Evolutionary conservation across 2,113 vertebrate species (phyloP), one percentile per base, ranked within the genome.

Genomic region (Sula dactylatra): DNA sequence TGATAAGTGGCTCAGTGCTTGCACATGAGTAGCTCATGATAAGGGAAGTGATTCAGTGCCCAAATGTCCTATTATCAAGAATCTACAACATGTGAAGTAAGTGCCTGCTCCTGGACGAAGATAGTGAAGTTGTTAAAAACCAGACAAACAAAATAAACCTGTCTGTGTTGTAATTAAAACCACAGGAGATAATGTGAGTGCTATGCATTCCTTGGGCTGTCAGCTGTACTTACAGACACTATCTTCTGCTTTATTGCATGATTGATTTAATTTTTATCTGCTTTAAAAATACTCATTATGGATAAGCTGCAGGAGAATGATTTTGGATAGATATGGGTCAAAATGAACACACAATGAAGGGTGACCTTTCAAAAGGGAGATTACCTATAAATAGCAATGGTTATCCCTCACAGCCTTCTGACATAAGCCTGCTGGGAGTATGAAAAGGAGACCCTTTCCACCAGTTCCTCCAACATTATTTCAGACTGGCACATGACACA

Each of bases 311-410:
- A 74, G 72, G n/a, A 85, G 70, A 95, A 84, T 52, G 49, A 78
- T 79, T 95, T 97, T 96, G 86, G 77, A 93, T 72, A 86, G 90
- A 91, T 36, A 86, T 80, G 84, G 71, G 86, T 96, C 1, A 4
- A 85, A 97, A 82, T 9, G 17, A 97, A 89, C 69, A 97, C 81
- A 97, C 95, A 96, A 94, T 95, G 96, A 97, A 98, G 82, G 92
- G 73, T 97, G 96, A 98, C 98, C 97, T 98, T 98, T 97, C 89
- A 70, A 92, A 96, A 93, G 87, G 70, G 81, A 52, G 97, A 98
- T 98, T 97, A 97, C 94, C 96, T 98, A 97, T 97, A 98, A 98
- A 98, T 98, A 98, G 98, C 77, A 85, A 91, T 31, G 70, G 95
- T 98, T 98, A 98, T 98, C 95, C 93, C 88, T 95, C 67, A 17